Evolutionary conservation across 2,113 vertebrate genomes (phyloP), one percentile per base, ranked within the genome.

Genomic region (Dicentrarchus labrax): DNA sequence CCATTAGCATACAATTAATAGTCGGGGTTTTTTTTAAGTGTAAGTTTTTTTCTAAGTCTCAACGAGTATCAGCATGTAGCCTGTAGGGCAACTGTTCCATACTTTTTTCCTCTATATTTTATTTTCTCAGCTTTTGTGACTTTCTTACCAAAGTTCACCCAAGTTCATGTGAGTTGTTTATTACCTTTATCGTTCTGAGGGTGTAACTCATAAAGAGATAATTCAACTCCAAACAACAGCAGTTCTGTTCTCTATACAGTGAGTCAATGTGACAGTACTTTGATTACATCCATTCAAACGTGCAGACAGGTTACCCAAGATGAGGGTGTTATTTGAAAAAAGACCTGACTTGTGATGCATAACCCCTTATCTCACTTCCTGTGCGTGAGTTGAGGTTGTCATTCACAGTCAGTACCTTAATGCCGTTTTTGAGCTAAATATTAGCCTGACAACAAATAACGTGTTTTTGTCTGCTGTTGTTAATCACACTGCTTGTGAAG

Each of bases 241-340:
- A 30, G 16, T 21, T 53, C 15, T 72, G 45, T 38, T 68, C 56
- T 54, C 73, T 10, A 30, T 9, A 62, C n/a, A 57, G 30, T 13
- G 24, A 66, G 17, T 80, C 15, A 41, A 1, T 53, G 50, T 60
- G 71, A 67, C 30, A 81, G 15, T 57, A 8, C 48, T 17, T 65
- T 54, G 11, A 68, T 76, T 83, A 61, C 68, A 74, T 62, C 43
- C 73, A 22, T 64, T 85, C 54, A 77, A 76, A 79, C 60, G 43
- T 56, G 8, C 41, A 53, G 16, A 61, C 41, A 30, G 30, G 30
- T 30, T 30, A 30, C 30, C 2, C 30, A 30, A 30, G 30, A 2
- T 30, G 30, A 30, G 30, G 30, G 30, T 30, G 30, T 30, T 30
- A 1, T 30, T 30, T 30, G 5, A 41, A 41, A 39, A 62, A 12